Base-by-base conservation (phyloP, 2,797 vertebrate species). In the Cyclopterus lumpus region DNA sequence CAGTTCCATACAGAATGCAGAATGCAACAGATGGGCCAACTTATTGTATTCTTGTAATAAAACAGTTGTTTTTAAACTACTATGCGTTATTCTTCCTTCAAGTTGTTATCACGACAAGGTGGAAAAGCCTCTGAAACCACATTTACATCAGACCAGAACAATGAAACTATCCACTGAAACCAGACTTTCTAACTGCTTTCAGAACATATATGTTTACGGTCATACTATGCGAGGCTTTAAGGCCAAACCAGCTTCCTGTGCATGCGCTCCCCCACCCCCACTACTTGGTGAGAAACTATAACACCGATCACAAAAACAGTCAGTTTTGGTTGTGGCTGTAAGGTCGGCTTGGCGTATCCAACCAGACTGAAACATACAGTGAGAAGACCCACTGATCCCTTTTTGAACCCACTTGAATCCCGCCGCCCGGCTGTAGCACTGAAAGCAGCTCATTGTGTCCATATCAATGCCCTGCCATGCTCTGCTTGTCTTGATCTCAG, bases 231-330 rank as follows among this genome's bases (percentile, higher is more conserved):
- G 4, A 70, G 53, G 46, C 75, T 84, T 82, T 72, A 75, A 70
- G 89, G 72, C 68, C 64, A 79, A 82, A 80, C 81, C 61, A 71
- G 66, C 79, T 89, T 88, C 84, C 83, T 82, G 73, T 81, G 73
- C 32, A 65, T 79, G 73, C 20, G 2, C 69, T 65, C 48, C 59
- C 78, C 78, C 16, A 28, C 65, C 81, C 71, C 71, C 49, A 59
- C 18, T 30, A 61, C 67, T 38, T 68, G 59, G 68, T 75, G 68
- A 86, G 75, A 88, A 86, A 81, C 74, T 67, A 70, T 79, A 68
- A 83, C 67, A 77, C 75, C 59, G 62, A 75, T 71, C 85, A 84
- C 81, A 79, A 77, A 82, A 79, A 85, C 88, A 73, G 36, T 67
- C 32, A 67, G 49, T 79, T 82, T 72, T 84, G 65, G 73, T 84